Evolutionary conservation across 1,140 invertebrate species (phyloP).

Genomic region (Drosophila athabasca): DNA sequence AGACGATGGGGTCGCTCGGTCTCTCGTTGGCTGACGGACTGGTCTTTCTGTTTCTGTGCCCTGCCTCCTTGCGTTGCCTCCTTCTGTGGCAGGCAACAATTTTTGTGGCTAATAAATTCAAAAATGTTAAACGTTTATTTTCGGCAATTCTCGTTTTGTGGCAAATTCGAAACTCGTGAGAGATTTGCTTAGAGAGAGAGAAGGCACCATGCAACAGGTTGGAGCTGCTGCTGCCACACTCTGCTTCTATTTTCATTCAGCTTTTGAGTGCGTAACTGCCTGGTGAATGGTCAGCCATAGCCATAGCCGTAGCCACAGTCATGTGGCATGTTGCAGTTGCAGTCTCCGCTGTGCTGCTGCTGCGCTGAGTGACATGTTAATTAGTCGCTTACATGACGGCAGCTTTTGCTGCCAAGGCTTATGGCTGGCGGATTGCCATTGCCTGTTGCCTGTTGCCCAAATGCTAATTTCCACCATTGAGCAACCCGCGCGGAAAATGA

Average conservation of each 20-base stretch:
- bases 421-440: slow-evolving; percentile 23
- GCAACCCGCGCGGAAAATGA: slow-evolving; percentile 39
- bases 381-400: slow-evolving; percentile 83
- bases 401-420: slow-evolving; percentile 66
- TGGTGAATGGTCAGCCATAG: slow-evolving; percentile 44
- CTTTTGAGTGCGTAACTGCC: slow-evolving; percentile 56
- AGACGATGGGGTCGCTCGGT: not conserved
- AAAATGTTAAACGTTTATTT: slow-evolving; percentile 73
- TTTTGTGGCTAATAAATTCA: slow-evolving; percentile 79
- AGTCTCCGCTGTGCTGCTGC: slow-evolving; percentile 11
- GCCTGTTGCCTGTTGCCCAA: slow-evolving; percentile 55
- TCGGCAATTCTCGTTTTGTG: slow-evolving; percentile 44
- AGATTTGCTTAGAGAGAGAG: slow-evolving; percentile 58
- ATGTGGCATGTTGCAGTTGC: slow-evolving; percentile 15
- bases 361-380: slow-evolving; percentile 79
- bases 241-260: slow-evolving; percentile 63
- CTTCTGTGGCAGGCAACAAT: slow-evolving; percentile 24
- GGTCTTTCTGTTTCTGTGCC: not conserved
- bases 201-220: slow-evolving; percentile 43
- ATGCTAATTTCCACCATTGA: slow-evolving; percentile 71
- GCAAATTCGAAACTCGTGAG: slow-evolving; percentile 81
- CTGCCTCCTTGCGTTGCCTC: not conserved
- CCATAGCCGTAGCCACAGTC: slow-evolving; percentile 4
- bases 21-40: not conserved
- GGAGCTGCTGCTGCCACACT: slow-evolving; percentile 9